Evolutionary conservation across 1,140 invertebrate species (phyloP), one percentile per base, ranked within the genome.

Genomic region (Bicyclus anynana): DNA sequence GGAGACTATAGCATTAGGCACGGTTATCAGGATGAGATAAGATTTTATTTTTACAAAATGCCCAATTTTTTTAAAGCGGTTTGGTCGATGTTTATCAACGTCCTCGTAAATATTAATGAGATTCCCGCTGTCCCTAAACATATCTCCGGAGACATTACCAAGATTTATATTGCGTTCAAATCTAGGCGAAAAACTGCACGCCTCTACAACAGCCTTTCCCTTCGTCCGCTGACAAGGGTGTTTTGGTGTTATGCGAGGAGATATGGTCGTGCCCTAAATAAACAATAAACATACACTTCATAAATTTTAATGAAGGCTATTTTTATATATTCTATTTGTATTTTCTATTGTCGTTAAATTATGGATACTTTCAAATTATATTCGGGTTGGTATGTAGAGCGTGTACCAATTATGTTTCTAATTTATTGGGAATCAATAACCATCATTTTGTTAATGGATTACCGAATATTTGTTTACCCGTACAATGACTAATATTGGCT

Each of bases 251-350:
- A 71, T 69, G 65, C 64, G n/a, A 33, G n/a, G 59, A 65, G 55
- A 66, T 59, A 65, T 53, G 2, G 17, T 60, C 66, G 47, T 65
- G 68, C 59, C 64, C 62, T 61, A 62, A 58, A 67, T 67, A 69
- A 65, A 67, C 65, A 58, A 67, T 67, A 69, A 65, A 67, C 65
- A 59, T 53, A 49, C 38, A 40, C 26, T 62, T 76, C 74, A 85
- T 85, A 76, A 77, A 85, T 85, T 77, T 85, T 83, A 72, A 84
- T 76, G 57, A 65, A 33, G n/a, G n/a, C n/a, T n/a, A n/a, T n/a
- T n/a, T n/a, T n/a, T n/a, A n/a, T n/a, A n/a, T n/a, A n/a, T n/a
- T n/a, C n/a, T n/a, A n/a, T n/a, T n/a, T n/a, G n/a, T n/a, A n/a
- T n/a, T n/a, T n/a, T n/a, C n/a, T n/a, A n/a, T n/a, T n/a, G n/a